Conservation (phyloP, 2,888 invertebrate genomes). For the Papilio gigon region DNA sequence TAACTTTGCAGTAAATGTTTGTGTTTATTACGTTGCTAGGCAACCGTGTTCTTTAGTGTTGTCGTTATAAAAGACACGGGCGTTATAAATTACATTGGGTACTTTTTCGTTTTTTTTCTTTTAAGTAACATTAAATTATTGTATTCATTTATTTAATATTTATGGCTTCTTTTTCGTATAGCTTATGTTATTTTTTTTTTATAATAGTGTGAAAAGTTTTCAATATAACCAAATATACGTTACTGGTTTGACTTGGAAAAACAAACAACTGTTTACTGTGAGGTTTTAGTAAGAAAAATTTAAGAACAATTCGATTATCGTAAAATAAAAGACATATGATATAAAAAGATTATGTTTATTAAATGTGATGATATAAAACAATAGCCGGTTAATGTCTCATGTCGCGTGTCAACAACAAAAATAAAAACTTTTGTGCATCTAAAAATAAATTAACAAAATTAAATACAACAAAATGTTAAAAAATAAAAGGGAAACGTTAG, state of each 20-base stretch:
- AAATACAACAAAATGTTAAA: slow-evolving; percentile 76
- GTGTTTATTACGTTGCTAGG: slow-evolving; percentile 57
- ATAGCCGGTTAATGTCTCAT: slow-evolving; percentile 75
- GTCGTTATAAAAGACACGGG: background rate
- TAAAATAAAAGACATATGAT: slow-evolving; percentile 56
- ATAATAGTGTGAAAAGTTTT: too few relatives aligned
- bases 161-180: too few relatives aligned
- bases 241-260: too few relatives aligned
- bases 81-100: background rate
- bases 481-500: slow-evolving; percentile 50
- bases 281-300: too few relatives aligned
- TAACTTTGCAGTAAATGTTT: slow-evolving; percentile 36
- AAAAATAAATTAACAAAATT: slow-evolving; percentile 81
- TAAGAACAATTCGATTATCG: background rate
- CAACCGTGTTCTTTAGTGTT: slow-evolving; percentile 48
- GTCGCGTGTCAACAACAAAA: slow-evolving; percentile 79
- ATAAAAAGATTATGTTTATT: slow-evolving; percentile 78
- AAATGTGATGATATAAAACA: slow-evolving; percentile 79
- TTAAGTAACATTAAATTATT: background rate
- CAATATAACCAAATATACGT: too few relatives aligned
- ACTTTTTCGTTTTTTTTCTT: too few relatives aligned
- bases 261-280: too few relatives aligned
- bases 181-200: too few relatives aligned
- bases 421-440: slow-evolving; percentile 80
- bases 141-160: background rate